Evolutionary conservation across 2,113 vertebrate species (phyloP), one percentile per base, ranked within the genome.

Genomic region (Zosterops borbonicus): DNA sequence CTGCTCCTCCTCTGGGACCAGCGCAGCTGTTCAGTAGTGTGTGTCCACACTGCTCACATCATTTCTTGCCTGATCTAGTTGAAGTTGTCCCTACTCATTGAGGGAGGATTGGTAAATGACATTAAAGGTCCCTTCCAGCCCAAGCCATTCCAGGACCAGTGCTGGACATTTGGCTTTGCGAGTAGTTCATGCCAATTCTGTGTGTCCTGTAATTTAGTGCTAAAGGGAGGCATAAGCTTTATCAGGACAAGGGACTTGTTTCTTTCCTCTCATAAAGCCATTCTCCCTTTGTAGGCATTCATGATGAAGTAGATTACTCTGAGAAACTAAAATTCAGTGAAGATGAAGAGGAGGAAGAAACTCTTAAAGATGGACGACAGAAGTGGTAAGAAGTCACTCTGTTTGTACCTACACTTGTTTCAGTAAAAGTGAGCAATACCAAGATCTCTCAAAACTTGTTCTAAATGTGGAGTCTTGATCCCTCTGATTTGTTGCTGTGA

Each of bases 281-380:
- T 79, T 94, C 11, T 90, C 14, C 33, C 12, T n/a, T 52, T 2
- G 0, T 29, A 99, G 99, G 99, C 84, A 98, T 99, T 82, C 99
- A 99, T 7, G 99, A 99, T 87, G 99, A 99, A 98, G 99, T 99
- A 64, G 99, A 99, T 98, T 99, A 99, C 81, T 98, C 99, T 3
- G 99, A 99, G 96, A 99, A 99, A 74, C 95, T 99, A 8, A 99
- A 99, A 89, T 99, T 99, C 94, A 99, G 99, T 75, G 99, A 99
- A 59, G 99, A 99, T 60, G 99, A 99, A 84, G 99, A 99, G 9
- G 99, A 99, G 55, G 99, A 99, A 64, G 99, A 99, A 19, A 98
- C 97, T 15, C 97, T 98, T 86, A 98, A 97, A 85, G 98, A 99
- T 2, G 98, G 98, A 94, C 98, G 97, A 82, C 98, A 98, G 52